phyloP scores from a whole-genome alignment of 1,140 invertebrate species.

The Arctopsyche grandis region DNA sequence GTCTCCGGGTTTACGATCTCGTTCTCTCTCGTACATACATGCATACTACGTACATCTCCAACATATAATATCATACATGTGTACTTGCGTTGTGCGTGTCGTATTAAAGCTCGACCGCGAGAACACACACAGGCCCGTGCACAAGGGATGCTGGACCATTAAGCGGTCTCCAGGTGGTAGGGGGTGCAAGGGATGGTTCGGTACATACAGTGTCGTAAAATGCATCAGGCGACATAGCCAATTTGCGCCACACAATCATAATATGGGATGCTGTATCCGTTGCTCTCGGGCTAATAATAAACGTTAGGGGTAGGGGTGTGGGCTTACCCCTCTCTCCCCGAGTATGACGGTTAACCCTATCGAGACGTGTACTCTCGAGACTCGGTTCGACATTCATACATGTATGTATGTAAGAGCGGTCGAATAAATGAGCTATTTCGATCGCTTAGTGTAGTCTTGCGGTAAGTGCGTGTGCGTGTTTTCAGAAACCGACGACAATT shows the following conservation, averaged over 20 bases:
- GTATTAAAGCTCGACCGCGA: constrained; percentile 9
- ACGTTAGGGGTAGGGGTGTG: not conserved
- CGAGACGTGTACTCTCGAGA: not conserved
- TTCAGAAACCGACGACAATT: too few species aligned
- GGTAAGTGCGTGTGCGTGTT: too few species aligned
- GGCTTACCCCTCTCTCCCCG: too few species aligned
- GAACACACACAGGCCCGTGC: not conserved
- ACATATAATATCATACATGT: too few species aligned
- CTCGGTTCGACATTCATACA: too few species aligned
- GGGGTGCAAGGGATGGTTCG: not conserved
- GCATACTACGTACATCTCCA: too few species aligned
- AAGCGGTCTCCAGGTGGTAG: constrained; percentile 27
- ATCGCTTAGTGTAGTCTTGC: too few species aligned
- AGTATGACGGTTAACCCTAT: not conserved
- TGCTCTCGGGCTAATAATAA: constrained; percentile 30
- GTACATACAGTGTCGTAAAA: constrained; percentile 29
- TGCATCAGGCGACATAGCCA: constrained; percentile 45
- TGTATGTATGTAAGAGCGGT: too few species aligned
- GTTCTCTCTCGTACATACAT: too few species aligned
- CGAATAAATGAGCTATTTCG: too few species aligned
- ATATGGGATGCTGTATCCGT: constrained; percentile 17
- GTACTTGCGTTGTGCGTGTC: not conserved
- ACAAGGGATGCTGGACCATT: constrained; percentile 15
- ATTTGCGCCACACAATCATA: constrained; percentile 45
- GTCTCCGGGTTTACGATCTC: constrained; percentile 23